Evolutionary conservation across 2,113 vertebrate species (phyloP).

Genomic region (Protobothrops mucrosquamatus): DNA sequence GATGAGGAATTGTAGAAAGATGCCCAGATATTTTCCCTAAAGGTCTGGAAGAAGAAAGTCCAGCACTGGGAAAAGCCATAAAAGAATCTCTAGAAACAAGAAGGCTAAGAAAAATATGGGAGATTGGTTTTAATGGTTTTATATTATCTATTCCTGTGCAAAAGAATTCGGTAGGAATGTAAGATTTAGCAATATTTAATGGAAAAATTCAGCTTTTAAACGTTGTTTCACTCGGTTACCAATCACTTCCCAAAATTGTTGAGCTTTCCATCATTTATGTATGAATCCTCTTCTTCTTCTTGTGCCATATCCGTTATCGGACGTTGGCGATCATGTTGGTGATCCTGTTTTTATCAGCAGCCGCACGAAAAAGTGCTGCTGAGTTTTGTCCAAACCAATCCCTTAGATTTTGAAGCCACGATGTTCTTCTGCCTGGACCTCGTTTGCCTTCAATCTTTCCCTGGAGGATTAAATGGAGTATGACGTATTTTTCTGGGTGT

Average conservation of each 20-base stretch:
- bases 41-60: neutral
- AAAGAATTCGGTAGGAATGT: neutral
- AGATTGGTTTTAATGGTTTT: neutral
- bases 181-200: neutral
- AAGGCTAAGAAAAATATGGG: neutral
- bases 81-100: neutral
- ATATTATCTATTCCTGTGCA: accelerated
- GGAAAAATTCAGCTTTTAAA: neutral
- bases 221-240: neutral
- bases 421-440: too few relatives aligned
- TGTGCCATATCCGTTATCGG: too few relatives aligned
- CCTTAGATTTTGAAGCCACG: too few relatives aligned
- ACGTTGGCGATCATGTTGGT: too few relatives aligned
- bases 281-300: neutral
- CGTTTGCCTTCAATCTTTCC: too few relatives aligned
- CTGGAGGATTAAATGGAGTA: too few relatives aligned
- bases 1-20: neutral
- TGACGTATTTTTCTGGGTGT: too few relatives aligned
- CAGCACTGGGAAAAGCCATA: neutral
- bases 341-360: too few relatives aligned
- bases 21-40: neutral
- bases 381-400: too few relatives aligned
- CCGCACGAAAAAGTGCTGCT: too few relatives aligned
- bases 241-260: neutral
- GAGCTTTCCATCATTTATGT: neutral